Conservation (phyloP, 2,888 invertebrate genomes). For the Stegana nigrithorax region DNA sequence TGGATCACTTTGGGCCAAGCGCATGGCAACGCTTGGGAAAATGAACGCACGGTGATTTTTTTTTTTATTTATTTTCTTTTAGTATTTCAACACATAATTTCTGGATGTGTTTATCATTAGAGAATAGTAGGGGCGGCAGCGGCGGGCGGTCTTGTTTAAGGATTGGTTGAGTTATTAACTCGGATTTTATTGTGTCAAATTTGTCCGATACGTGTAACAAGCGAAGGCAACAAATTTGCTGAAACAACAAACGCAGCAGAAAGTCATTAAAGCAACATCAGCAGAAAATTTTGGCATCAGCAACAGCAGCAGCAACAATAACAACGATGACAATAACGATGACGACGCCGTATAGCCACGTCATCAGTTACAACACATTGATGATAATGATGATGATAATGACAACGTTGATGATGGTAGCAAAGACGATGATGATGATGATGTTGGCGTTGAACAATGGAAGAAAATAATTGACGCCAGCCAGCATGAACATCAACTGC, state of each 20-base stretch:
- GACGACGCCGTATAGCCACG: slow-evolving; percentile 60
- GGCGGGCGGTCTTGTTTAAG: too few relatives aligned
- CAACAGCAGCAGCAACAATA: not conserved
- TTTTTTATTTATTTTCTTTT: too few relatives aligned
- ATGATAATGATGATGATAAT: slow-evolving; percentile 12
- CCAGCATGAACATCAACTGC: slow-evolving; percentile 39
- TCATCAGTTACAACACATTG: slow-evolving; percentile 49
- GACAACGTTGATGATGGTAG: not conserved
- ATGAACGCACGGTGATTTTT: too few relatives aligned
- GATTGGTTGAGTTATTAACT: slow-evolving; percentile 40
- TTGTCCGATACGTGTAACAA: slow-evolving; percentile 57
- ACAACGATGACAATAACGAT: too few relatives aligned
- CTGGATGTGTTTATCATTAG: too few relatives aligned
- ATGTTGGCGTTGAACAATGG: slow-evolving; percentile 33
- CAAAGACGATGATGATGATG: slow-evolving; percentile 8
- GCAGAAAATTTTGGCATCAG: slow-evolving; percentile 48
- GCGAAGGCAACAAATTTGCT: slow-evolving; percentile 9
- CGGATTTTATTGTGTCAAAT: slow-evolving; percentile 46
- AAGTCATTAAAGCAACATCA: slow-evolving; percentile 51
- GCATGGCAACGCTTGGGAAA: not conserved
- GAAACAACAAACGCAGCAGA: not conserved
- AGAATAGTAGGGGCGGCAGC: too few relatives aligned
- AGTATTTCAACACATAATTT: too few relatives aligned
- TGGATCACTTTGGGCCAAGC: slow-evolving; percentile 20
- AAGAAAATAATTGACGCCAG: slow-evolving; percentile 66